These are phyloP conservation scores for Lampropteryx suffumata DNA, from an alignment of 2,888 invertebrate genomes.

Conservation along the genomic window DNA sequence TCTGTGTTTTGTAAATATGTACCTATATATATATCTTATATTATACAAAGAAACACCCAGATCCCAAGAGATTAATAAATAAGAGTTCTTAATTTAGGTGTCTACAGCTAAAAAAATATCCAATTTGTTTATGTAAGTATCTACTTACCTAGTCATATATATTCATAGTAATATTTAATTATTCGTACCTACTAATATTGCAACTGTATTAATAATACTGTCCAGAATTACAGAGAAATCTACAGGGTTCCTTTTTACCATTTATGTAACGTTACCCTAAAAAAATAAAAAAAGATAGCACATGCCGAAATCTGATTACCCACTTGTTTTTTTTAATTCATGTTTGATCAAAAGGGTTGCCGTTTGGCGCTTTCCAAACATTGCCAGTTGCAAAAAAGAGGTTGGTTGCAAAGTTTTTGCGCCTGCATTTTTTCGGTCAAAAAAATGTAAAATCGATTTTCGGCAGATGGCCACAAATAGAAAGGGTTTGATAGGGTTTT, in stretches of 20 bases:
- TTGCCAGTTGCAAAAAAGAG: constrained; percentile 59
- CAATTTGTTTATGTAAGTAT: too few relatives aligned
- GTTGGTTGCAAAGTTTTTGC: constrained; percentile 67
- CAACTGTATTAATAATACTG: too few relatives aligned
- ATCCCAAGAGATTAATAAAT: too few relatives aligned
- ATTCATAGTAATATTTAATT: too few relatives aligned
- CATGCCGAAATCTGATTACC: constrained; percentile 82
- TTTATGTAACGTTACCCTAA: constrained; percentile 10
- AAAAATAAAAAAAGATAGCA: constrained; percentile 65
- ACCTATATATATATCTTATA: too few relatives aligned
- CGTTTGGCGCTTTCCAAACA: constrained; percentile 59
- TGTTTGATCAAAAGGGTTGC: constrained; percentile 79
- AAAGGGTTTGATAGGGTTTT: constrained; percentile 75
- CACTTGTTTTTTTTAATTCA: constrained; percentile 35
- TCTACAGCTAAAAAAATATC: too few relatives aligned
- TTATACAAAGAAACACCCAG: too few relatives aligned
- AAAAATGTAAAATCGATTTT: constrained; percentile 80
- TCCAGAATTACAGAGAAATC: too few relatives aligned
- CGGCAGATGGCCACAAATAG: constrained; percentile 79
- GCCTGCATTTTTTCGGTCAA: constrained; percentile 66
- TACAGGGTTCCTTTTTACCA: neutral
- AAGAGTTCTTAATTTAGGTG: too few relatives aligned
- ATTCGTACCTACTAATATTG: too few relatives aligned
- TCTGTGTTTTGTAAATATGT: too few relatives aligned
- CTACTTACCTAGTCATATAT: too few relatives aligned